A percentile compares a stretch with the other conserved stretches of the same genome.
These are phyloP conservation scores for Papilio elwesi DNA, from an alignment of 2,888 invertebrate species.

Conservation along the genomic window DNA sequence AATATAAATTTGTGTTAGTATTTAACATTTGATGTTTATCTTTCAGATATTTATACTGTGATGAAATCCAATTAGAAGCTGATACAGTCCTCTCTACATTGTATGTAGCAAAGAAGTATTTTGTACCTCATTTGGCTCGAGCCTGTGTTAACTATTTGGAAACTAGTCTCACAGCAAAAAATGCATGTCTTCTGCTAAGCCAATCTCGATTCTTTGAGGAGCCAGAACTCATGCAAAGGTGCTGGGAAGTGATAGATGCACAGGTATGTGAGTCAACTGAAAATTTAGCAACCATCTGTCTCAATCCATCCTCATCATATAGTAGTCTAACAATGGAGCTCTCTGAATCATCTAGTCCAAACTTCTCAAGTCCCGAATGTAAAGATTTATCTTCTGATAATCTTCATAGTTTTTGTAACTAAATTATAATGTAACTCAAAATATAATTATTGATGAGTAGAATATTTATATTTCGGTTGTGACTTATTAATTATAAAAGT, in stretches of 20 bases:
- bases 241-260: slow-evolving; percentile 99
- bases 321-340: slow-evolving; percentile 75
- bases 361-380: slow-evolving; percentile 72
- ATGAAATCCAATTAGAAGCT: slow-evolving; percentile 97
- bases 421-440: slow-evolving; percentile 39
- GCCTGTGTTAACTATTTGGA: slow-evolving; percentile 98
- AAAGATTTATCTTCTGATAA: slow-evolving; percentile 66
- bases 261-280: slow-evolving; percentile 89
- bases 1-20: not conserved
- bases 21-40: slow-evolving; percentile 38
- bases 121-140: slow-evolving; percentile 96
- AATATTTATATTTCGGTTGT: slow-evolving; percentile 74
- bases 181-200: slow-evolving; percentile 97
- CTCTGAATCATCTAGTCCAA: slow-evolving; percentile 72
- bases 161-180: slow-evolving; percentile 97
- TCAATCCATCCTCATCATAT: slow-evolving; percentile 75
- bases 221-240: slow-evolving; percentile 97
- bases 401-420: slow-evolving; percentile 61
- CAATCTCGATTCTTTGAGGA: slow-evolving; percentile 98
- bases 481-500: slow-evolving; percentile 52
- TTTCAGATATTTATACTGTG: slow-evolving; percentile 97
- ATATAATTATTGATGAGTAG: not conserved
- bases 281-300: slow-evolving; percentile 74
- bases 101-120: slow-evolving; percentile 98
- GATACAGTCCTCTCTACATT: slow-evolving; percentile 97